Conservation (phyloP, 2,113 vertebrate genomes). For the Thamnaconus septentrionalis region DNA sequence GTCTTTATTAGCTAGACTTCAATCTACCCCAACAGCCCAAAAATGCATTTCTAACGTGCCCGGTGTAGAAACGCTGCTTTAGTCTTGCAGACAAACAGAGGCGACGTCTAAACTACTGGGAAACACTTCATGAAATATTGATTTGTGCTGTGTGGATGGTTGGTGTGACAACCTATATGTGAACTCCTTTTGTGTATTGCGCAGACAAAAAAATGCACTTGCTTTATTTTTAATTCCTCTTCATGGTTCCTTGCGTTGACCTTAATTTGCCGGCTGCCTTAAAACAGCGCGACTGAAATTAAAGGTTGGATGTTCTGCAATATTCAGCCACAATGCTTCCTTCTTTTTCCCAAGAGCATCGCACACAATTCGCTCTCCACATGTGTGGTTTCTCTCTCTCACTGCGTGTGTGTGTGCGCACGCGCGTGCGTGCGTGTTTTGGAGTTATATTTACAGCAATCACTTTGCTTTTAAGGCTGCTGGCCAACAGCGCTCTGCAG, state of each 20-base stretch:
- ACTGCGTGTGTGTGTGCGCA: neutral
- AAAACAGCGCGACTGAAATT: neutral
- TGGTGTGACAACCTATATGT: conserved; percentile 14
- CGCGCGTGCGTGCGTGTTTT: neutral
- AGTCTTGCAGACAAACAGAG: neutral
- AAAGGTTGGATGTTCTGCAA: neutral
- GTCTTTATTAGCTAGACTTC: too few species aligned
- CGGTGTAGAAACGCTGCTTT: neutral
- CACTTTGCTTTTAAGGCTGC: neutral
- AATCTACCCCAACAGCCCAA: too few species aligned
- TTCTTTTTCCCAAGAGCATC: too few species aligned
- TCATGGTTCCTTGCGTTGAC: conserved; percentile 23
- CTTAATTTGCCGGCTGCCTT: neutral
- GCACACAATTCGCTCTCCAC: neutral
- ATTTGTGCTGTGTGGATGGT: conserved; percentile 1
- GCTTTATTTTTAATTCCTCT: conserved; percentile 18
- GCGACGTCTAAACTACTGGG: conserved; percentile 1
- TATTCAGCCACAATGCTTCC: neutral
- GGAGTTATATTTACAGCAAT: conserved; percentile 20
- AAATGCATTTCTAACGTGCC: too few species aligned
- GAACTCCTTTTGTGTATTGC: conserved; percentile 27
- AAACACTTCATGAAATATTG: conserved; percentile 33
- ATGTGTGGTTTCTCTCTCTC: neutral
- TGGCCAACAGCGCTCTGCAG: conserved; percentile 8
- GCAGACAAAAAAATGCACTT: neutral